These are phyloP conservation scores for Drosophila cognata DNA, from an alignment of 2,888 invertebrate species.

Conservation along the genomic window DNA sequence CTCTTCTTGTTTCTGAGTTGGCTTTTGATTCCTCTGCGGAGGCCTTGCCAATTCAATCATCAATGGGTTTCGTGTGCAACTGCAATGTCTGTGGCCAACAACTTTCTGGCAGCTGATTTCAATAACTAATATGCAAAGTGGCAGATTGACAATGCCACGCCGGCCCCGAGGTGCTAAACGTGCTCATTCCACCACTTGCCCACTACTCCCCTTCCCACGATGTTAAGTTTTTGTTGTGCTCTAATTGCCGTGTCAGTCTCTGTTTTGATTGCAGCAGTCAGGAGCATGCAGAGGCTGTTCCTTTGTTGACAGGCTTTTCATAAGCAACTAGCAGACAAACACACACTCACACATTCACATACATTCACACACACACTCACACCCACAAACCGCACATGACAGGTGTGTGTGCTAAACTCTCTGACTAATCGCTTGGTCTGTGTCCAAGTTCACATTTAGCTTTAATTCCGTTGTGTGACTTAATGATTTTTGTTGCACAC, in stretches of 20 bases:
- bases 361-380: constrained; percentile 11
- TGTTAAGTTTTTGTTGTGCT: constrained; percentile 61
- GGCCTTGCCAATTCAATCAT: constrained; percentile 62
- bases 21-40: constrained; percentile 55
- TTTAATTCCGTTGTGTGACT: constrained; percentile 54
- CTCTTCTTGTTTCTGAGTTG: constrained; percentile 18
- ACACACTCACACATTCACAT: constrained; percentile 11
- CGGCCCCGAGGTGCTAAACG: neutral
- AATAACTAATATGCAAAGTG: constrained; percentile 80
- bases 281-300: constrained; percentile 27
- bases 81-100: constrained; percentile 56
- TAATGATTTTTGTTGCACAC: constrained; percentile 74
- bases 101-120: constrained; percentile 81
- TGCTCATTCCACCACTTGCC: constrained; percentile 2
- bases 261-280: constrained; percentile 63
- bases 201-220: neutral
- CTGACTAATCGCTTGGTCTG: constrained; percentile 38
- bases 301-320: constrained; percentile 64
- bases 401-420: constrained; percentile 36
- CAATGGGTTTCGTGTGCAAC: constrained; percentile 54
- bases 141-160: constrained; percentile 48
- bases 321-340: constrained; percentile 30
- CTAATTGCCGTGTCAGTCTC: constrained; percentile 75
- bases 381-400: constrained; percentile 15
- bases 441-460: constrained; percentile 24